These are phyloP conservation scores for Nebria ingens DNA, from an alignment of 1,140 invertebrate species.

Conservation along the genomic window DNA sequence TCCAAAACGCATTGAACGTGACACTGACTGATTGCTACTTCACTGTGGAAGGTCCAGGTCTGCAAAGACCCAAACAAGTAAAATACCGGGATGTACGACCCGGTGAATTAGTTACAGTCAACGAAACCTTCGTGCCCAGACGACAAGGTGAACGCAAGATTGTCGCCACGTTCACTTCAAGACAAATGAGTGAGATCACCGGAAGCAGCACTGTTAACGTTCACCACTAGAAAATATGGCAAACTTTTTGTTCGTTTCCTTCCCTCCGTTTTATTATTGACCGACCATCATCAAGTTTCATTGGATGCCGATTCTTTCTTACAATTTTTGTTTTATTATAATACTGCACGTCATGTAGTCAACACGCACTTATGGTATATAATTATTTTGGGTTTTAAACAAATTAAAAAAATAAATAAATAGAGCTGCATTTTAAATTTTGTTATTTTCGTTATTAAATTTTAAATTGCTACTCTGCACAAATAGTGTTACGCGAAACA, in stretches of 20 bases:
- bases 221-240: conserved; percentile 12
- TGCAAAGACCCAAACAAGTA: conserved; percentile 46
- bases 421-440: neutral
- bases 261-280: too few species aligned
- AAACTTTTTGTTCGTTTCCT: too few species aligned
- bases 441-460: too few species aligned
- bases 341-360: conserved; percentile 3
- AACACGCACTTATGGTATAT: too few species aligned
- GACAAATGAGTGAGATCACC: conserved; percentile 48
- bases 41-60: conserved; percentile 55
- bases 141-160: conserved; percentile 44
- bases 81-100: conserved; percentile 46
- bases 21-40: conserved; percentile 51
- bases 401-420: too few species aligned
- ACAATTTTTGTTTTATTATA: neutral
- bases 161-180: conserved; percentile 51
- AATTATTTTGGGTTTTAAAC: neutral
- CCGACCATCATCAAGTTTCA: neutral
- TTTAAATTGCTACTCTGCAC: too few species aligned
- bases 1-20: conserved; percentile 53
- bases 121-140: conserved; percentile 44
- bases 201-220: conserved; percentile 42
- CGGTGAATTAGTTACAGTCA: conserved; percentile 43
- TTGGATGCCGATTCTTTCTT: neutral
- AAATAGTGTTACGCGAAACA: too few species aligned